Evolutionary conservation across 1,140 invertebrate species (phyloP), one percentile per base, ranked within the genome.

Genomic region (Cydia fagiglandana): DNA sequence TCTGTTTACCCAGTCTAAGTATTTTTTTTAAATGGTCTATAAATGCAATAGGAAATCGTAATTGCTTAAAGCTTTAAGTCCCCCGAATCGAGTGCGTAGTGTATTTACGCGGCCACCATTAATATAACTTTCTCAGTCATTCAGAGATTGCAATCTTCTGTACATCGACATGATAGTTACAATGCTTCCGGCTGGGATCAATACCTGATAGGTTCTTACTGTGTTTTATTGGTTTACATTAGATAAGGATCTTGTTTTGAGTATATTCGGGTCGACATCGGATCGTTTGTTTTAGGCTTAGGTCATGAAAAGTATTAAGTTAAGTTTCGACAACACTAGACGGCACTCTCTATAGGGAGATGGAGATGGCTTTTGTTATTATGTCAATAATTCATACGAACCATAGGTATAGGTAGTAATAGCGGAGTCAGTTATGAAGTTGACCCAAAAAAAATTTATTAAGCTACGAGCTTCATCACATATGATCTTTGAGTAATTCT

Each of bases 131-230:
- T 61, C 56, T 61, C 56, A 61, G 56, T 61, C 56, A 61, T 61
- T 61, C 20, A 24, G 56, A 61, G 56, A 61, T 61, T 61, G 56
- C 56, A 61, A 61, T 61, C 56, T 61, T 61, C 56, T 61, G 56
- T 61, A 12, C 56, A 24, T 61, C 20, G 20, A 61, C 17, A 53
- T 17, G n/a, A 53, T 53, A 53, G 50, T 12, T 53, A 53, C 50
- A 12, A 24, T 12, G 56, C 56, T 61, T 24, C 56, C 56, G 56
- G 56, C 56, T 61, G 56, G 56, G 56, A 15, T 61, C 56, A 12
- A 20, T 61, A 20, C n/a, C n/a, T 24, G 56, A 61, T 61, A 61
- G 17, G 17, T 24, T 24, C 7, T 6, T 61, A 61, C 56, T 6
- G 56, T 20, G 24, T 61, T 61, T 61, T 24, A 61, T 61, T 61